A percentile compares a stretch with the other conserved stretches of the same genome.
phyloP scores from a whole-genome alignment of 2,888 invertebrate species.

The Meganola albula region DNA sequence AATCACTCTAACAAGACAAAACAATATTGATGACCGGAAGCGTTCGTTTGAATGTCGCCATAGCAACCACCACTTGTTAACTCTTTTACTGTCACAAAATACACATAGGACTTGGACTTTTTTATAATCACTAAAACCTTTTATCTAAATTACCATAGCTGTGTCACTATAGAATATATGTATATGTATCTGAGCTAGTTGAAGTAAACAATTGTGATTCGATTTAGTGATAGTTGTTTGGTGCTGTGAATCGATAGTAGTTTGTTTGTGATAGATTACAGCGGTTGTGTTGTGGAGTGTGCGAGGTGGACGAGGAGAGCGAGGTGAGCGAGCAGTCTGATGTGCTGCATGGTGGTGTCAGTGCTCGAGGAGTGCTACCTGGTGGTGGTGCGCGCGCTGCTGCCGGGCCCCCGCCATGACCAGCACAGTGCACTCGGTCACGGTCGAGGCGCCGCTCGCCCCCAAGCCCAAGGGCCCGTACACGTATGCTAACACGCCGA shows the following conservation, averaged over 20 bases:
- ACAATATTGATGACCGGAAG: conserved; percentile 36
- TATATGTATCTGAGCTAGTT: too few species aligned
- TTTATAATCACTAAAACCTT: too few species aligned
- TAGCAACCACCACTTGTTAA: conserved; percentile 35
- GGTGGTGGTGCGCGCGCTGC: conserved; percentile 24
- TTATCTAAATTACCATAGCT: too few species aligned
- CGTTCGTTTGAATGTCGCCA: conserved; percentile 42
- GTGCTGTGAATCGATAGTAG: neutral
- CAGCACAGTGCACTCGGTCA: conserved; percentile 58
- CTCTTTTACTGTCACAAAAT: conserved; percentile 21
- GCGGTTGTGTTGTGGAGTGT: conserved; percentile 7
- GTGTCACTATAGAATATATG: too few species aligned
- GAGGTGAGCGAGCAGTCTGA: conserved; percentile 16
- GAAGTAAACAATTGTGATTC: too few species aligned
- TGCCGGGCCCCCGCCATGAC: conserved; percentile 39
- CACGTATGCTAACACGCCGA: conserved; percentile 79
- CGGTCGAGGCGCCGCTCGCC: conserved; percentile 61
- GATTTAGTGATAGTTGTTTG: neutral
- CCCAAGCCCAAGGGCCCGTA: conserved; percentile 63
- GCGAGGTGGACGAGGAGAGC: conserved; percentile 3
- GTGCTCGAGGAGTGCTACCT: conserved; percentile 47
- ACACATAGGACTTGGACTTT: too few species aligned
- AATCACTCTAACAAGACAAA: conserved; percentile 24
- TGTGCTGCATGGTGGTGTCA: conserved; percentile 55
- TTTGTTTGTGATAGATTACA: conserved; percentile 18